Evolutionary conservation across 2,113 vertebrate genomes (phyloP).

Genomic region (Indicator maculatus): DNA sequence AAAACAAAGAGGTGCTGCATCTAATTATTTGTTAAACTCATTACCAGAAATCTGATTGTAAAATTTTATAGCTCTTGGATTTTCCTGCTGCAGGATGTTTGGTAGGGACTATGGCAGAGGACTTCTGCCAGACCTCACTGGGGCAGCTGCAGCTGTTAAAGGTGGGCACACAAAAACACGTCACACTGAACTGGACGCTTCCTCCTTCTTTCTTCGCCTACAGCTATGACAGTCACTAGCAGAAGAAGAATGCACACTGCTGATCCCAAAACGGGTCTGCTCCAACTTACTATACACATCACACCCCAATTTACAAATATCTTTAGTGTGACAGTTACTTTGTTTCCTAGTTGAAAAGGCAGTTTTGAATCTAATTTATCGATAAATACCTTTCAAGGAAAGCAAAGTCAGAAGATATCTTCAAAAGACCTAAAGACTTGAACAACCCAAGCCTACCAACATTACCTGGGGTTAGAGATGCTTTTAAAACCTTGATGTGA

Average conservation of each 20-base stretch:
- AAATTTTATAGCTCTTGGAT: not conserved
- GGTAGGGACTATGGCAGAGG: not conserved
- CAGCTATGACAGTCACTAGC: not conserved
- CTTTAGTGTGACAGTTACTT: not conserved
- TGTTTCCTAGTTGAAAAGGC: not conserved
- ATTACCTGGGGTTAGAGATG: not conserved
- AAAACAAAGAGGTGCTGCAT: not conserved
- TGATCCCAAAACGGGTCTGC: not conserved
- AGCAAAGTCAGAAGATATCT: not conserved
- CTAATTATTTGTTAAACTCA: slow-evolving; percentile 41
- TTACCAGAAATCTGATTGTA: not conserved
- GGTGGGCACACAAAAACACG: rapidly evolving
- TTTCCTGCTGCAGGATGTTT: not conserved
- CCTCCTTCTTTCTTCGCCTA: not conserved
- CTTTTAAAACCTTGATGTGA: not conserved
- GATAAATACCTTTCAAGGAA: not conserved
- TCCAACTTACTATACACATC: not conserved
- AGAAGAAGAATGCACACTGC: not conserved
- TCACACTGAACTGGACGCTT: not conserved
- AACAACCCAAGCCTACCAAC: not conserved
- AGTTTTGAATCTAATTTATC: not conserved
- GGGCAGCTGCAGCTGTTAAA: not conserved
- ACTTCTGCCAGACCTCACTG: not conserved
- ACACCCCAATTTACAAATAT: not conserved
- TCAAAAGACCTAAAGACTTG: not conserved